phyloP scores from a whole-genome alignment of 2,888 invertebrate species.

The Mellilla xanthometata region DNA sequence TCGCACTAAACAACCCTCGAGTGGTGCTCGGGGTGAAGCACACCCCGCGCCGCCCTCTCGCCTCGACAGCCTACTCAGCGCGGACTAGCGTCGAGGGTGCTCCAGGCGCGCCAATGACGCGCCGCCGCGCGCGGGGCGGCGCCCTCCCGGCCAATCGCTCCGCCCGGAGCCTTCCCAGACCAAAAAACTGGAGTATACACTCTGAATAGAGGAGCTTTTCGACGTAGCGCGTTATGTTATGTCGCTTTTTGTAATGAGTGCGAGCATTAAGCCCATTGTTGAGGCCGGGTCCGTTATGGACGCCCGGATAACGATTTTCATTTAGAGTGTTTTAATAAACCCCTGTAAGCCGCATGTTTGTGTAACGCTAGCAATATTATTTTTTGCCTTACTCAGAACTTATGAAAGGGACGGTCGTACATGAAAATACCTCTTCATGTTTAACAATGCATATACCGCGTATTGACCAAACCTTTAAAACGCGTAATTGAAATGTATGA shows the following conservation, averaged over 20 bases:
- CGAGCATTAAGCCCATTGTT: constrained; percentile 82
- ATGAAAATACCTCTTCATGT: constrained; percentile 9
- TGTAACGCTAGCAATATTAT: constrained; percentile 46
- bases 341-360: constrained; percentile 71
- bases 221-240: constrained; percentile 79
- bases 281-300: constrained; percentile 77
- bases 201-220: constrained; percentile 80
- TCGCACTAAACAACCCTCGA: constrained; percentile 81
- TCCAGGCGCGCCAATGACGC: constrained; percentile 69
- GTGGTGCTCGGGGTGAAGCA: constrained; percentile 81
- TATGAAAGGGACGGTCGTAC: constrained; percentile 7
- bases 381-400: constrained; percentile 27
- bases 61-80: constrained; percentile 80
- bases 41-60: constrained; percentile 78
- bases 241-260: constrained; percentile 82
- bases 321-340: constrained; percentile 80
- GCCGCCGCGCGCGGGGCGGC: constrained; percentile 64
- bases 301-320: constrained; percentile 79
- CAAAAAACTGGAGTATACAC: constrained; percentile 80
- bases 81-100: constrained; percentile 75
- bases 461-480: too few species aligned
- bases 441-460: not conserved
- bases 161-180: constrained; percentile 65
- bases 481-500: too few species aligned
- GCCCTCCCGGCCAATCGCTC: constrained; percentile 59